Base-by-base conservation (phyloP, 2,113 vertebrate species). In the Xiphophorus maculatus region DNA sequence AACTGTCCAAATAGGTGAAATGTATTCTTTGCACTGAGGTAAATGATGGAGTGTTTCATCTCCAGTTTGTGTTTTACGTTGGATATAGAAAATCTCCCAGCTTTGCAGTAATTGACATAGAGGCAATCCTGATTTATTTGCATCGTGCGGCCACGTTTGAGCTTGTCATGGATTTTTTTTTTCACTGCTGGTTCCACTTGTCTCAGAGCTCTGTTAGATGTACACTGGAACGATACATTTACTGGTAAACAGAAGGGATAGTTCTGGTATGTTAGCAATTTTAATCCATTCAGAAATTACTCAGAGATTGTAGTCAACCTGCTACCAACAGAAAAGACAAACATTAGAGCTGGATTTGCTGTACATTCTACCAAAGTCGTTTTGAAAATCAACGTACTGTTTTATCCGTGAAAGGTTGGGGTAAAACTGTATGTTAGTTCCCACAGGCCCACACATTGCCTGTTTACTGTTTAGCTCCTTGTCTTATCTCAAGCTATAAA, bases 381-480 rank as follows among this genome's bases (percentile, higher is more conserved):
- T 63, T 48, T 71, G 17, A 72, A 37, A 63, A 29, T 44, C 37
- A 51, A 14, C 61, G 13, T 37, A 28, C 27, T 48, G 28, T 48
- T 37, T 15, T 6, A 29, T 27, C 27, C 14, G 4, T 65, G 9
- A 35, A n/a, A 37, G 13, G 25, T 66, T 62, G 61, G 27, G 32
- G 76, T 42, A 35, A 28, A 35, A 77, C 70, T 73, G 67, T 60
- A 40, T 3, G 51, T 69, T 85, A 74, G 60, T 79, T 69, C 84
- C 86, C 85, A 89, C 79, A 76, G 63, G 77, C 78, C 71, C 66
- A 64, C 79, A 73, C 63, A 79, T 82, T 88, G 92, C 90, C 90
- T 92, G 84, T 83, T 91, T 92, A 88, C 89, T 88, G 85, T 84
- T 82, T 54, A 73, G 68, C 69, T 74, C 71, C 66, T 14, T 40